These are phyloP conservation scores for Hylaeus volcanicus DNA, from an alignment of 1,140 invertebrate genomes.

Conservation along the genomic window DNA sequence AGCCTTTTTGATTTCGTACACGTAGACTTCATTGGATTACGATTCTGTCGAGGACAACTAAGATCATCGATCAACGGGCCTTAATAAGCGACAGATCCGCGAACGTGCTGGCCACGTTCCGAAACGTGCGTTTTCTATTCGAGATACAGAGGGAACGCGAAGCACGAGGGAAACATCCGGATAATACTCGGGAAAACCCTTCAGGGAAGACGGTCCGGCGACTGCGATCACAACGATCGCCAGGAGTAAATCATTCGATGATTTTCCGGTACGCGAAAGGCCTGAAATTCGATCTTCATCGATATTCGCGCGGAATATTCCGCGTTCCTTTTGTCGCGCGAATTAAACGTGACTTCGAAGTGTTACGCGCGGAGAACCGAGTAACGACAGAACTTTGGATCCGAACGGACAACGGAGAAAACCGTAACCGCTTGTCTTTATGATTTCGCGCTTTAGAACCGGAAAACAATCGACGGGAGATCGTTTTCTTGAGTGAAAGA, in stretches of 20 bases:
- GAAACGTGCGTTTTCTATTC: conserved; percentile 19
- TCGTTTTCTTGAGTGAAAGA: conserved; percentile 18
- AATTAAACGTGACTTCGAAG: neutral
- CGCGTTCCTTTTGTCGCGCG: neutral
- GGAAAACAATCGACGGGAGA: conserved; percentile 14
- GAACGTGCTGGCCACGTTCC: conserved; percentile 47
- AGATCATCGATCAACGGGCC: conserved; percentile 39
- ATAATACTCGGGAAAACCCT: neutral
- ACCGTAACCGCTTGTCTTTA: neutral
- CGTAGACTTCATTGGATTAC: conserved; percentile 1
- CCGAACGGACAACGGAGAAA: neutral
- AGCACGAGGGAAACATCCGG: neutral
- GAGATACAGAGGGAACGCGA: neutral
- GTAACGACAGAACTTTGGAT: neutral
- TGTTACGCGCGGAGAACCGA: neutral
- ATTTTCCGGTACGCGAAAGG: neutral
- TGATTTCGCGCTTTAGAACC: neutral
- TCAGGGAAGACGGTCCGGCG: neutral
- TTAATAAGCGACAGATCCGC: conserved; percentile 11
- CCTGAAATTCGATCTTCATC: neutral
- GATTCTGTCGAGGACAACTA: conserved; percentile 3
- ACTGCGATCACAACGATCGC: neutral
- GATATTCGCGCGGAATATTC: no score
- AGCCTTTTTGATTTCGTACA: neutral
- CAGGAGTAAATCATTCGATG: neutral